Base-by-base conservation (phyloP, 2,888 invertebrate species). In the Nemotelus nigrinus region DNA sequence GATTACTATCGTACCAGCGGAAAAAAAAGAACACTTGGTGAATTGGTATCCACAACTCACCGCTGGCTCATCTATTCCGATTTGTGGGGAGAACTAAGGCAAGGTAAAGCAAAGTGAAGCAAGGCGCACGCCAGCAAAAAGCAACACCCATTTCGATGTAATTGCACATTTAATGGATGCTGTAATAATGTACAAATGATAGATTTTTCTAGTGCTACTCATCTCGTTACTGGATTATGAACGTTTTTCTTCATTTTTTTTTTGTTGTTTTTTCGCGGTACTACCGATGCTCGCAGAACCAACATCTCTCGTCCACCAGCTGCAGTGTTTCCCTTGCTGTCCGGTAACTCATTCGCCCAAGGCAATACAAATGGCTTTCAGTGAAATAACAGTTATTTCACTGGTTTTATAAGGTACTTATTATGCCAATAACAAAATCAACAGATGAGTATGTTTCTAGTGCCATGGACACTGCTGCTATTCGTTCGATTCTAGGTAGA, bases 371-470 rank as follows among this genome's bases (percentile, higher is more conserved):
- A 25, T 25, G 25, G 25, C 25, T 25, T 25, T 25, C 25, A 25
- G 25, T 71, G 55, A 71, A 55, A 55, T n/a, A 53, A 71, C 70
- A 43, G 70, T 71, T 53, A 71, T 43, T 71, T 55, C 44, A 55
- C 70, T 71, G 55, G 68, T 68, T 68, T 50, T 53, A 53, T 68
- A 50, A 71, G 70, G 55, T 71, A 71, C 57, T 71, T 57, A 71
- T 71, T 71, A 71, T 25, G 25, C 57, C 70, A 57, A 43, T 41
- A 65, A 65, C 70, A 71, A 71, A 25, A 71, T 71, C 70, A 71
- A 41, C 70, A 71, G 41, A 71, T 43, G 70, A 4, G 63, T 45
- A 5, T 4, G 10, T 3, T 5, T 57, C 25, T 57, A 5, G 10
- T 4, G 7, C 8, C 10, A 57, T 3, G 25, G 5, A 3, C 10